These are phyloP conservation scores for Podarcis raffonei DNA, from an alignment of 2,113 vertebrate genomes.

Conservation along the genomic window DNA sequence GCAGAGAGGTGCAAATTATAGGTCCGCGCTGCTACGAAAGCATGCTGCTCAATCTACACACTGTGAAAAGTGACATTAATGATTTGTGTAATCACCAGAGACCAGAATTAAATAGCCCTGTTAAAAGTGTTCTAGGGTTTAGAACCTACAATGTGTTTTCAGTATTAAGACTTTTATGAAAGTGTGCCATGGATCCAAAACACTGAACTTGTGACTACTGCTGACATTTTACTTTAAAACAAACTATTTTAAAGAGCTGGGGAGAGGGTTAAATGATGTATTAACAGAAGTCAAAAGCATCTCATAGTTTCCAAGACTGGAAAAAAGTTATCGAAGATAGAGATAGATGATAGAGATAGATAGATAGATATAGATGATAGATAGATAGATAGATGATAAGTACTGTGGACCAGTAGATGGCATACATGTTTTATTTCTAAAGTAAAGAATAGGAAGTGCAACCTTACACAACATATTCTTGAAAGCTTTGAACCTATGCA, in stretches of 20 bases:
- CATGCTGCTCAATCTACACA: background rate
- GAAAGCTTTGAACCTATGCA: background rate
- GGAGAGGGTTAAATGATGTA: background rate
- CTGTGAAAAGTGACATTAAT: background rate
- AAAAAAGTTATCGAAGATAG: background rate
- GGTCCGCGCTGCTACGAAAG: background rate
- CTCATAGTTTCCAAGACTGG: background rate
- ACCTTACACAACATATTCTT: background rate
- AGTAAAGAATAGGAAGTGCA: background rate
- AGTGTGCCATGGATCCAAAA: background rate
- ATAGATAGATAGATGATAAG: background rate
- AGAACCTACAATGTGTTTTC: background rate
- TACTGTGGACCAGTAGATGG: slow-evolving; percentile 10
- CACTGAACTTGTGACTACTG: background rate
- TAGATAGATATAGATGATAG: too few relatives aligned
- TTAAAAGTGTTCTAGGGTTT: background rate
- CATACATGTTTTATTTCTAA: slow-evolving; percentile 26
- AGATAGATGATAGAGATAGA: background rate
- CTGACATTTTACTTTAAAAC: background rate
- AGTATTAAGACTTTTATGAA: background rate
- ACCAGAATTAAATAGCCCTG: background rate
- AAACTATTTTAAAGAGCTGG: background rate
- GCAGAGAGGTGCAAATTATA: background rate
- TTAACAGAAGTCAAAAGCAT: background rate
- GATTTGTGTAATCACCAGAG: background rate